These are phyloP conservation scores for Drosophila falleni DNA, from an alignment of 2,888 invertebrate species.

Conservation along the genomic window DNA sequence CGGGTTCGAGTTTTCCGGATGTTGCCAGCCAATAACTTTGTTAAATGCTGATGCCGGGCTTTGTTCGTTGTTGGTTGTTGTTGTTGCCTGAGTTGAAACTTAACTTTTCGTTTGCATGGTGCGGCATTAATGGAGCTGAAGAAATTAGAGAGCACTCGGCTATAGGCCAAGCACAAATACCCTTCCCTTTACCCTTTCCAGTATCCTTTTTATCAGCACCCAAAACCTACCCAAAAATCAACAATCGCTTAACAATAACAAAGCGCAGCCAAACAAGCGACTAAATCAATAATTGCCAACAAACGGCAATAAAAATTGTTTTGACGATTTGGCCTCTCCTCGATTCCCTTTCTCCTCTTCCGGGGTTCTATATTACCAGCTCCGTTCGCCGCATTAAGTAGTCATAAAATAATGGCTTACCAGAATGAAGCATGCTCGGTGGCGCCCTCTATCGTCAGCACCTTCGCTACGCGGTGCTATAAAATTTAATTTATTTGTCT, in stretches of 20 bases:
- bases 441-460: constrained; percentile 51
- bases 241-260: constrained; percentile 27
- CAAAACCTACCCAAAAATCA: constrained; percentile 42
- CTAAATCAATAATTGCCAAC: constrained; percentile 78
- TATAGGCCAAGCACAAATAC: constrained; percentile 24
- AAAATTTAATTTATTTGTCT: constrained; percentile 80
- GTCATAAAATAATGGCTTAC: constrained; percentile 67
- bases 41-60: constrained; percentile 53
- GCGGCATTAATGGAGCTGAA: constrained; percentile 72
- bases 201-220: neutral
- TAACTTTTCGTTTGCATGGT: constrained; percentile 77
- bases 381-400: constrained; percentile 49
- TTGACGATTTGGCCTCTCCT: constrained; percentile 42
- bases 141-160: constrained; percentile 61
- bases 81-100: constrained; percentile 53
- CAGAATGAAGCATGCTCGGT: constrained; percentile 31
- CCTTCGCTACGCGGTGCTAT: constrained; percentile 66
- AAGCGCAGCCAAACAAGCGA: constrained; percentile 53
- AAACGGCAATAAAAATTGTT: constrained; percentile 72
- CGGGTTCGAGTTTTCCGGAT: neutral
- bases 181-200: no score
- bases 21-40: constrained; percentile 64
- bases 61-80: constrained; percentile 37
- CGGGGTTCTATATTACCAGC: neutral
- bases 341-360: neutral